Evolutionary conservation across 2,888 invertebrate species (phyloP), one percentile per base, ranked within the genome.

Genomic region (Auanema sp.): DNA sequence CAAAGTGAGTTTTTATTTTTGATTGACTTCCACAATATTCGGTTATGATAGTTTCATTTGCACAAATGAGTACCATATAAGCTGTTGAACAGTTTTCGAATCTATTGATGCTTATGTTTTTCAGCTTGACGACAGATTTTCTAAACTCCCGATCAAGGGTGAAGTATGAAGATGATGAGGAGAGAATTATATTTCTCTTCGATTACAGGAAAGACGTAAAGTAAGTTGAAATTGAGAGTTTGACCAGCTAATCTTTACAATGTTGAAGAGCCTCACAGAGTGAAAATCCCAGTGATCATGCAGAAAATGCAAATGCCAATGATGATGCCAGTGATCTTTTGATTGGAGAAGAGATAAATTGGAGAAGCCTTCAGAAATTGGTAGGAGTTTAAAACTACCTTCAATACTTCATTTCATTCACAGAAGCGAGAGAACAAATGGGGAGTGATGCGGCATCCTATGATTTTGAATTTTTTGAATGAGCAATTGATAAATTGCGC

Each of bases 391-490:
- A 55, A 59, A 57, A 68, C 65, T 58, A 24, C 41, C 33, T 33
- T 5, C 8, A 8, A 5, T 33, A 33, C 3, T 33, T 33, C 4
- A 5, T 33, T 33, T 33, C 8, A 33, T 5, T 33, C 8, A 33
- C 8, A 33, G 33, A 33, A 33, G 65, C 79, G 77, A 58, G 75
- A 79, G 41, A 49, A 60, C 2, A 69, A 75, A 24, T 81, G 81
- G 81, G 72, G 74, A 21, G 75, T 82, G 5, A 69, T 80, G 42
- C 68, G 76, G n/a, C 81, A 81, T 66, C 81, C 81, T 11, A 68
- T 75, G 54, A 72, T 81, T 40, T 64, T 81, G 40, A 79, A 81
- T 52, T 81, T 64, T 56, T 58, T 81, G 55, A 79, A 81, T 56
- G 78, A 77, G 55, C 67, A 70, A 23, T 56, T 74, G 11, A 50